Evolutionary conservation across 92 coral and sea anemone genomes (phyloP).

Genomic region (Phymanthus crucifer): DNA sequence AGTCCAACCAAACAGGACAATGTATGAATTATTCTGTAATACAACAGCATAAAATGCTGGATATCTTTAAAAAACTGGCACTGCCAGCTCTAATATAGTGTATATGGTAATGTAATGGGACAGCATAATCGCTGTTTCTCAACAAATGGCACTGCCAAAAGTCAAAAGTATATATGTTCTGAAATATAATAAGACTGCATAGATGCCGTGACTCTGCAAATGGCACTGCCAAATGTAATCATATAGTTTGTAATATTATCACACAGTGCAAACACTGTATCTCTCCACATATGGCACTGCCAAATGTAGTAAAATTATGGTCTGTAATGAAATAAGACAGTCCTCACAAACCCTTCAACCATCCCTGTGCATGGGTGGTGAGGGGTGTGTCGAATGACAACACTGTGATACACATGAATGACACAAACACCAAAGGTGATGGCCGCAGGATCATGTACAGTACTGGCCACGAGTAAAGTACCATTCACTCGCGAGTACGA

Average conservation of each 20-base stretch:
- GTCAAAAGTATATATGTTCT: neutral
- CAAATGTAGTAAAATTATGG: neutral
- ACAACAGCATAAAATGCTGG: neutral
- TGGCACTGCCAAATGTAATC: neutral
- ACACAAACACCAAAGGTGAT: neutral
- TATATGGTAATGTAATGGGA: neutral
- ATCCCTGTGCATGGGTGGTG: neutral
- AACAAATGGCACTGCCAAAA: neutral
- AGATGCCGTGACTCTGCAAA: neutral
- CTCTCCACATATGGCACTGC: neutral
- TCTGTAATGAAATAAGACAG: neutral
- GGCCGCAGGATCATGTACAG: neutral
- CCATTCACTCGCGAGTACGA: no score
- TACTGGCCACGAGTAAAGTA: no score
- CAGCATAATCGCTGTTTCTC: neutral
- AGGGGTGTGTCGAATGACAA: neutral
- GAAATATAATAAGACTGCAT: neutral
- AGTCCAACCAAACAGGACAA: neutral
- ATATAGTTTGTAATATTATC: neutral
- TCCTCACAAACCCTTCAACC: neutral
- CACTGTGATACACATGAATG: neutral
- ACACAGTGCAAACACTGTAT: neutral
- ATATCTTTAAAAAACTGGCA: neutral
- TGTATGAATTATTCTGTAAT: neutral
- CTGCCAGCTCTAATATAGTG: neutral